Conservation (phyloP, 2,797 vertebrate species). For the Peromyscus attwateri region DNA sequence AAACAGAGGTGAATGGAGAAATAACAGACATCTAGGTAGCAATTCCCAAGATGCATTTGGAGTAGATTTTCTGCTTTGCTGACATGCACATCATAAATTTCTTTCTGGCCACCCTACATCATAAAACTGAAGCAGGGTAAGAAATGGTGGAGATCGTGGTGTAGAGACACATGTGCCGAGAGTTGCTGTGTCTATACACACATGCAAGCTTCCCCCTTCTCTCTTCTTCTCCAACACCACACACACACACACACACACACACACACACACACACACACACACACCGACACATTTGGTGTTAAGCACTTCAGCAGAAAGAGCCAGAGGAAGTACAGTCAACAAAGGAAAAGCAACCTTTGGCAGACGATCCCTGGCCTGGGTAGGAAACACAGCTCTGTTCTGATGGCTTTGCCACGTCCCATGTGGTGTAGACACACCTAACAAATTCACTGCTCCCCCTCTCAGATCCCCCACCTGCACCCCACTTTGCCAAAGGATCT, state of each 20-base stretch:
- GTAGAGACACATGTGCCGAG: not conserved
- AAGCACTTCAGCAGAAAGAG: conserved; percentile 28
- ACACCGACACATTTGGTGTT: not conserved
- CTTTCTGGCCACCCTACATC: not conserved
- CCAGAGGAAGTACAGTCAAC: conserved; percentile 25
- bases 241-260: not conserved
- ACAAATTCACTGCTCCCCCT: not conserved
- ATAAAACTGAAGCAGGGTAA: not conserved
- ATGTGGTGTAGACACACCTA: not conserved
- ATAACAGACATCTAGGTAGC: not conserved
- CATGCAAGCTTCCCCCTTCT: not conserved
- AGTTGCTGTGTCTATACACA: too few relatives aligned
- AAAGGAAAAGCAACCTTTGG: conserved; percentile 23
- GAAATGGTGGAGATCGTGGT: not conserved
- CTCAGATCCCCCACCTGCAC: not conserved
- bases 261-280: not conserved
- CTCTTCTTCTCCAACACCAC: not conserved
- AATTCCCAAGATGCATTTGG: conserved; percentile 9
- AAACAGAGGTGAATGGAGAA: conserved; percentile 5
- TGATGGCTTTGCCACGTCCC: conserved; percentile 9
- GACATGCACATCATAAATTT: not conserved
- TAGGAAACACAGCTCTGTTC: conserved; percentile 34
- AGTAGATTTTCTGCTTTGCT: conserved; percentile 22
- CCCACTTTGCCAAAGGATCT: not conserved
- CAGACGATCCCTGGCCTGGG: not conserved